Percentiles rank a stretch among this genome's conserved stretches.
Conservation (phyloP, 2,113 vertebrate genomes). For the Amblyopsis rosae region DNA sequence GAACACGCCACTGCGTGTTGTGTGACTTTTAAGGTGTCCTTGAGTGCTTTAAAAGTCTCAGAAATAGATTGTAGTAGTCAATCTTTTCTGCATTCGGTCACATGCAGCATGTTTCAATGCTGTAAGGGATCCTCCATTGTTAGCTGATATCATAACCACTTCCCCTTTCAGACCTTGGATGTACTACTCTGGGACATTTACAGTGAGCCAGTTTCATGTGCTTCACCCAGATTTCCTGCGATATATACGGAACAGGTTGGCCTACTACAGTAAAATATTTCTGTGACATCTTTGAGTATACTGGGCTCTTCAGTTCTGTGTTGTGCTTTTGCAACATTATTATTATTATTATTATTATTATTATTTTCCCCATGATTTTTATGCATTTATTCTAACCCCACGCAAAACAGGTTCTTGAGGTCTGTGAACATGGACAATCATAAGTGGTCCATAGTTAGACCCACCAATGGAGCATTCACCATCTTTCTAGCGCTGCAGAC, state of each 20-base stretch:
- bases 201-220: slow-evolving; percentile 76
- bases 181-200: slow-evolving; percentile 68
- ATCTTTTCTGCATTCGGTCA: neutral
- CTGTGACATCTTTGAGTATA: neutral
- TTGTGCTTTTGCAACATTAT: too few relatives aligned
- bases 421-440: slow-evolving; percentile 61
- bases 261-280: neutral
- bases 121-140: neutral
- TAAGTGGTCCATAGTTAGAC: slow-evolving; percentile 81
- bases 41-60: too few relatives aligned
- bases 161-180: slow-evolving; percentile 62
- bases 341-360: too few relatives aligned
- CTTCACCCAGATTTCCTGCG: slow-evolving; percentile 86
- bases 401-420: slow-evolving; percentile 79
- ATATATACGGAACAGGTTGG: slow-evolving; percentile 88
- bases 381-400: too few relatives aligned
- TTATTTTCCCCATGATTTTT: too few relatives aligned
- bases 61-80: too few relatives aligned
- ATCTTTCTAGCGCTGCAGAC: slow-evolving; percentile 86
- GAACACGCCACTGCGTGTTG: too few relatives aligned
- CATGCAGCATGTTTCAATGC: neutral
- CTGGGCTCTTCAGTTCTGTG: too few relatives aligned
- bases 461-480: slow-evolving; percentile 85
- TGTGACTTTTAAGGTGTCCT: too few relatives aligned
- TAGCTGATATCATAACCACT: neutral